Base-by-base conservation (phyloP, 1,140 invertebrate species). In the Drosophila ercepeae region DNA sequence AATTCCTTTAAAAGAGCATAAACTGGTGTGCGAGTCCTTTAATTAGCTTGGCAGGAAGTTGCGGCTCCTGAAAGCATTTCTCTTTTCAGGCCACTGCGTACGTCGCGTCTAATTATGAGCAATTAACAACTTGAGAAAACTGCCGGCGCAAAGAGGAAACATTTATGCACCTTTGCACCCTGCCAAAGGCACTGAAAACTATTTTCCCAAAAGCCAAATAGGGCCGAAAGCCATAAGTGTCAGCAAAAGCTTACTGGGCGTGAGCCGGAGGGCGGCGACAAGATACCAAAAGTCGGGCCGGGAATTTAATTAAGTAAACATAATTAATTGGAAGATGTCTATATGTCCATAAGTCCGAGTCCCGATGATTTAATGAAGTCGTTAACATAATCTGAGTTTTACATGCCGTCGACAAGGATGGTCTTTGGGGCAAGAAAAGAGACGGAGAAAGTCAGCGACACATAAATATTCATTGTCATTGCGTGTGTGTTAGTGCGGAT, bases 41-140 rank as follows among this genome's bases (percentile, higher is more conserved):
- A 86, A 84, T 84, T 84, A 84, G 81, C 76, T 65, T 72, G 59
- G 42, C 60, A 72, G 76, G 55, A 86, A 81, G 76, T 77, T 69
- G 51, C 44, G 42, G 29, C 44, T 46, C 58, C 53, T 78, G 60
- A 67, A 67, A 67, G 63, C 63, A 27, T 67, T 67, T 67, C 63
- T 34, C 16, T 39, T 68, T 68, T 67, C 63, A 45, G 71, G 64
- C 41, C 51, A 64, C 58, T 69, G 64, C 69, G 71, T 82, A 72
- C 72, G 60, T 59, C 72, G 49, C 45, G 55, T 69, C 59, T 78
- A 89, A 88, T 88, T 88, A 88, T 83, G 78, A 67, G 75, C 75
- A 88, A 89, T 88, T 89, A 75, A 68, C 75, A 59, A 51, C 64
- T 78, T 60, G 54, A 70, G 76, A 23, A 64, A 67, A 58, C 54